Conservation (phyloP, 2,797 vertebrate species). For the Notoglanidium macrostoma region DNA sequence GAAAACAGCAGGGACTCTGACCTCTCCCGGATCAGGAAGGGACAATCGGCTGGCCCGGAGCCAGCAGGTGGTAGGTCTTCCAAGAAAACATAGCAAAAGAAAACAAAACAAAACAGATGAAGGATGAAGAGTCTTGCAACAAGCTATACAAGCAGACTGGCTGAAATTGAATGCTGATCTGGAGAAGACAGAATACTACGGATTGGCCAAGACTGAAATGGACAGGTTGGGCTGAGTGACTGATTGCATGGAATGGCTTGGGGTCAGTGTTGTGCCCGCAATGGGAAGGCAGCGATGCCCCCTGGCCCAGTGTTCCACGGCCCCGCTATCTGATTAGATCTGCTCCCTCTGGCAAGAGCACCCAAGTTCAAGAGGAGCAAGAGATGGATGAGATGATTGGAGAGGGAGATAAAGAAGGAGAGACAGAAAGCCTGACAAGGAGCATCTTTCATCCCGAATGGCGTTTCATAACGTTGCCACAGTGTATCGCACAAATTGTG, state of each 20-base stretch:
- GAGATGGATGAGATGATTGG: constrained; percentile 68
- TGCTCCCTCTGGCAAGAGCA: constrained; percentile 62
- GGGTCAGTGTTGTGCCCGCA: constrained; percentile 65
- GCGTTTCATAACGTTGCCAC: constrained; percentile 75
- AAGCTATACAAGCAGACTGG: constrained; percentile 28
- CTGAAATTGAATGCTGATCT: constrained; percentile 53
- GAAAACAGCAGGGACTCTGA: constrained; percentile 61
- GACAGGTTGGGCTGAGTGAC: constrained; percentile 67
- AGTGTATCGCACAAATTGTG: constrained; percentile 71
- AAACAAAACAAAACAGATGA: constrained; percentile 12
- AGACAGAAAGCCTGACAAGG: constrained; percentile 55
- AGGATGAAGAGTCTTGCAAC: constrained; percentile 40
- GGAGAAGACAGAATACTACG: constrained; percentile 34
- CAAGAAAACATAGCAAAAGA: constrained; percentile 47
- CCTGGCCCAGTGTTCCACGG: constrained; percentile 47
- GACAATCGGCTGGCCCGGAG: constrained; percentile 54
- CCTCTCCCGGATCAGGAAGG: constrained; percentile 60
- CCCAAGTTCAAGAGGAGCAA: constrained; percentile 71
- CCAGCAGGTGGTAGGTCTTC: constrained; percentile 57
- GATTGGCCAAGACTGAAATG: constrained; percentile 54
- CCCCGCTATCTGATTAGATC: constrained; percentile 64
- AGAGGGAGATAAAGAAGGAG: constrained; percentile 48
- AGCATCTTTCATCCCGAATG: constrained; percentile 72
- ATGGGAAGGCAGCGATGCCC: constrained; percentile 53
- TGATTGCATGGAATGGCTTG: constrained; percentile 70